Evolutionary conservation across 2,888 invertebrate species (phyloP), one percentile per base, ranked within the genome.

Genomic region (Epicampocera succincta): DNA sequence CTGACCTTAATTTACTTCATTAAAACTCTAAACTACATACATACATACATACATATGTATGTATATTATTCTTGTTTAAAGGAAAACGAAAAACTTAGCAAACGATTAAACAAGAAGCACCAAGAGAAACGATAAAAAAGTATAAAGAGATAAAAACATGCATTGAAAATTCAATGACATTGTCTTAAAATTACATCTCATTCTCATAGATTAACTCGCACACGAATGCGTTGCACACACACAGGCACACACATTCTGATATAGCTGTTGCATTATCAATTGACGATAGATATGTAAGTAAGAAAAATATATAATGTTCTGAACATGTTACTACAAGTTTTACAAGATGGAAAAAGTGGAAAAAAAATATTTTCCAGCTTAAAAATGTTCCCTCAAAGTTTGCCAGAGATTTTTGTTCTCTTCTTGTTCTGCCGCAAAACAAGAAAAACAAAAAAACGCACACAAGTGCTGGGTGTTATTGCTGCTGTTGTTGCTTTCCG

Each of bases 81-180:
- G 9, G 8, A 33, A 33, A 33, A 33, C 1, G 8, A n/a, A 12
- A 29, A 69, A 40, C 38, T 54, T 9, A 73, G 54, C 68, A 75
- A 68, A 38, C 44, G 61, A 61, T 52, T 44, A 11, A 44, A 11
- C 46, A 21, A 65, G 29, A 42, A 68, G 46, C n/a, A 46, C 33
- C 29, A 52, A 50, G 44, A 50, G 48, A 9, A 29, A 38, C 9
- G 25, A 11, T 42, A n/a, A 40, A 17, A n/a, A 48, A 21, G 5
- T 15, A 40, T 3, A 50, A 29, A 21, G 44, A 44, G 1, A n/a
- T 13, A 63, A 54, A 63, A 58, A 44, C 33, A 46, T 69, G 61
- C 79, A 58, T 66, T 80, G 71, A 50, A 69, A 75, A 71, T 60
- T 65, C 71, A 75, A 80, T 65, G 80, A 75, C 58, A 75, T 80